Conservation (phyloP, 2,888 invertebrate genomes). For the Aspidiotus rigidus region DNA sequence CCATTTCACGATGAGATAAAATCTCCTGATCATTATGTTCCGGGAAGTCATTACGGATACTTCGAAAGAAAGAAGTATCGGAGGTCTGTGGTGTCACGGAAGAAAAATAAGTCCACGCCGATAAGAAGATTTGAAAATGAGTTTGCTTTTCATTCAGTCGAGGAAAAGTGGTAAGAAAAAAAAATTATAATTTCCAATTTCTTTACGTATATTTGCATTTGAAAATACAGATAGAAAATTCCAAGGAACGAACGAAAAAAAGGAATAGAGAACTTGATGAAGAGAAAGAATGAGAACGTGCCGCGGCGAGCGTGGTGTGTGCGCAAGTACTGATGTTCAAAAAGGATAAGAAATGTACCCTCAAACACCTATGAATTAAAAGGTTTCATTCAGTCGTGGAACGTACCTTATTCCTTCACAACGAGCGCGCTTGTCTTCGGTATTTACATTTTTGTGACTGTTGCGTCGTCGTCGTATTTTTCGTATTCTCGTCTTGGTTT, state of each 20-base stretch:
- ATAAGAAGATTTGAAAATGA: background rate
- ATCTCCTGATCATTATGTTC: too few species aligned
- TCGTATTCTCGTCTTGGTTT: background rate
- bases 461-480: slow-evolving; percentile 11
- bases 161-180: background rate
- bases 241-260: background rate
- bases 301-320: background rate
- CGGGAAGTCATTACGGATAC: too few species aligned
- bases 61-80: too few species aligned
- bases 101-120: background rate
- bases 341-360: slow-evolving; percentile 18
- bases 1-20: too few species aligned
- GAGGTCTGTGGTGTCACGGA: too few species aligned
- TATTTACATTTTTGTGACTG: slow-evolving; percentile 12
- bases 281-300: background rate
- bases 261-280: background rate
- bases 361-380: slow-evolving; percentile 33
- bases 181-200: slow-evolving; percentile 2
- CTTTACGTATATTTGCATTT: background rate
- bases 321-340: slow-evolving; percentile 22
- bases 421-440: slow-evolving; percentile 4
- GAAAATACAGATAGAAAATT: too few species aligned
- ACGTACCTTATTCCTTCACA: slow-evolving; percentile 26
- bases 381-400: slow-evolving; percentile 31
- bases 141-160: background rate